Evolutionary conservation across 2,888 invertebrate species (phyloP).

Genomic region (Idaea dimidiata): DNA sequence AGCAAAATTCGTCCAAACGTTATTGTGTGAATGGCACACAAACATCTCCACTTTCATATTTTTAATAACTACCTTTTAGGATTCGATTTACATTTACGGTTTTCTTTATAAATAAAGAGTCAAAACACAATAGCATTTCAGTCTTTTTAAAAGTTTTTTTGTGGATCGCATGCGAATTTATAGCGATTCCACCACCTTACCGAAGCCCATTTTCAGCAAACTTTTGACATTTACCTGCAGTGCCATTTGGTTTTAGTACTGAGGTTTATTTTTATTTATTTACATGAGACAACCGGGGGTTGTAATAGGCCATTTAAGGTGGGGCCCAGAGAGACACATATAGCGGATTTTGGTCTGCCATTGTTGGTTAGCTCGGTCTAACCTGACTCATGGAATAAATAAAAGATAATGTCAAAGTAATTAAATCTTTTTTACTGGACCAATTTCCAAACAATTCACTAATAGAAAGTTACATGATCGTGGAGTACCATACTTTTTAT

Average conservation of each 20-base stretch:
- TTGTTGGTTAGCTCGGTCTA: too few species aligned
- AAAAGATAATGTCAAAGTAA: too few species aligned
- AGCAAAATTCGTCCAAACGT: too few species aligned
- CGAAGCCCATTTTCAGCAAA: conserved; percentile 5
- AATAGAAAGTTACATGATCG: too few species aligned
- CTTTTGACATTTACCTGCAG: conserved; percentile 7
- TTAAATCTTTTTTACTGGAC: too few species aligned
- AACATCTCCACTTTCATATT: neutral
- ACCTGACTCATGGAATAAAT: too few species aligned
- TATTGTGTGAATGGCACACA: too few species aligned
- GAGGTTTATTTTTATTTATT: neutral
- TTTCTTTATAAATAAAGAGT: too few species aligned
- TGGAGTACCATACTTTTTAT: too few species aligned
- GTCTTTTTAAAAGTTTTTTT: conserved; percentile 12
- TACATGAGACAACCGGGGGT: neutral
- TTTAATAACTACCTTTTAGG: neutral
- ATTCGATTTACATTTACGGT: neutral
- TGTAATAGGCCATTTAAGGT: neutral
- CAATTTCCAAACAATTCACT: too few species aligned
- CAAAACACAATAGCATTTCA: too few species aligned
- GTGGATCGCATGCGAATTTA: conserved; percentile 16
- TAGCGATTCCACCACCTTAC: conserved; percentile 11
- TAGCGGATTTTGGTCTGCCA: too few species aligned
- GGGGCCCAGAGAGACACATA: neutral
- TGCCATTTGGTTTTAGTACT: conserved; percentile 4